Evolutionary conservation across 35 echinoderm and acorn worm species (phyloP), one percentile per base, ranked within the genome.

Genomic region (Holothuria glaberrima): DNA sequence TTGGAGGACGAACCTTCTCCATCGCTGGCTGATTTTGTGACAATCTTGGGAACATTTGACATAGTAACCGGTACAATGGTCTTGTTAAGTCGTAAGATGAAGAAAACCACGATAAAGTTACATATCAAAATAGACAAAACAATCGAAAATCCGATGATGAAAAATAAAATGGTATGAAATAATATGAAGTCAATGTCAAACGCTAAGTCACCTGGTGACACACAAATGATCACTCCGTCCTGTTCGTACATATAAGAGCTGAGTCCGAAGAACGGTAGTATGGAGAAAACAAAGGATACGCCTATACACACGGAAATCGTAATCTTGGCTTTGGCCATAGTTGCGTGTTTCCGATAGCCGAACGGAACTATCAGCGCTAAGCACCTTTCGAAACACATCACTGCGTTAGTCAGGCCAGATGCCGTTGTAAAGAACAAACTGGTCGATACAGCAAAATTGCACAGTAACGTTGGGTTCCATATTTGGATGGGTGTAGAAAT

Each of bases 381-480:
- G 48, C 79, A 82, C 4, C 79, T n/a, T 33, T 82, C 79, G 20
- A 57, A 17, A n/a, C 79, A 82, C 79, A 82, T 82, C 17, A 60
- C 57, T 3, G 48, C 79, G 26, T 82, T 82, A 24, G 79, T 48
- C 9, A 82, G 30, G 30, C 79, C 79, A 13, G 79, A 82, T 7
- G 31, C 57, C 16, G 48, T 58, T 12, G 79, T 82, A 18, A 82
- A 58, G 48, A 82, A 60, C 7, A 82, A 20, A 26, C 57, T 57
- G n/a, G 79, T 59, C 14, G 79, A 82, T 5, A 82, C 24, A 10
- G 36, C 57, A 31, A 82, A 82, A 22, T 82, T 48, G n/a, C 79
- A 82, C 36, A 36, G 46, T 19, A 82, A 58, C 14, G 48, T 57
- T 27, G 50, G 79, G 50, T 26, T 82, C 9, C 21, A 78, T n/a